A percentile compares a stretch with the other conserved stretches of the same genome.
Conservation (phyloP, 2,797 vertebrate species). For the Falco cherrug region DNA sequence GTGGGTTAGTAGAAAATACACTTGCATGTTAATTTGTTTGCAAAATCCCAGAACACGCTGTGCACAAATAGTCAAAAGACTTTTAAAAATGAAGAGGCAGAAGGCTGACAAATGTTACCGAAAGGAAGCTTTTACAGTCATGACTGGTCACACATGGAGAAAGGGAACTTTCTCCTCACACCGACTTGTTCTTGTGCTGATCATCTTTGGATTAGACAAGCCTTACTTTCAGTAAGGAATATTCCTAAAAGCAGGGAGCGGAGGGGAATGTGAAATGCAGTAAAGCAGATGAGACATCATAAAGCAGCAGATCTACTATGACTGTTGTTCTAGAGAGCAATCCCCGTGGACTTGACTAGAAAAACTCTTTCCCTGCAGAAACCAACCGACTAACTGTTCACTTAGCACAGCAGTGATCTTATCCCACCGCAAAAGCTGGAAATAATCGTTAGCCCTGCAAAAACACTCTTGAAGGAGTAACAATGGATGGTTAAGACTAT, state of each 20-base stretch:
- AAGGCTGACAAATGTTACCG: neutral
- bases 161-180: neutral
- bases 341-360: neutral
- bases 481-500: accelerated
- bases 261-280: too few species aligned
- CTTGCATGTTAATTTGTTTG: neutral
- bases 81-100: neutral
- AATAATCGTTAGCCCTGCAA: neutral
- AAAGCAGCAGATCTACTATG: neutral
- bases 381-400: neutral
- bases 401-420: neutral
- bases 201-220: neutral
- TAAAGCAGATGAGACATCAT: neutral
- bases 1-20: neutral
- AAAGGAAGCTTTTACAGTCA: neutral
- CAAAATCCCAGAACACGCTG: neutral
- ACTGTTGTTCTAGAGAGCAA: neutral
- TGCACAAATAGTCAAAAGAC: neutral
- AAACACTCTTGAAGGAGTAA: neutral
- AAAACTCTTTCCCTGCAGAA: neutral
- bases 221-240: neutral
- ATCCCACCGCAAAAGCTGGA: neutral
- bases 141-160: neutral
- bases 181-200: neutral
- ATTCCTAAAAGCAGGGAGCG: neutral